phyloP scores from a whole-genome alignment of 2,113 vertebrate genomes.

The Axis porcinus region DNA sequence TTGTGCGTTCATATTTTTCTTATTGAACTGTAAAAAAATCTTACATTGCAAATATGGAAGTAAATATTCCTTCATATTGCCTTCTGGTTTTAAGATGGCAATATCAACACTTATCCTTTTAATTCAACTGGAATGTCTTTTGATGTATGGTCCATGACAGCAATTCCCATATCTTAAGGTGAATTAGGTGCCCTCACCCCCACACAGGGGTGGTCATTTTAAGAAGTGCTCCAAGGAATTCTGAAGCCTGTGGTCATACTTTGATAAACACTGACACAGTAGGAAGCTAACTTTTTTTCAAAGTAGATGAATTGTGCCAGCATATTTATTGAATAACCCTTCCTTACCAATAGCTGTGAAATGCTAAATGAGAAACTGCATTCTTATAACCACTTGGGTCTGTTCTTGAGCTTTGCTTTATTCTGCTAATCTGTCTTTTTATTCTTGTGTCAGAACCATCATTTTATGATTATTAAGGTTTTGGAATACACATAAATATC shows the following conservation, averaged over 20 bases:
- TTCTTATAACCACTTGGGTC: neutral
- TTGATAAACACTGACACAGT: neutral
- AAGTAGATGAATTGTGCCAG: neutral
- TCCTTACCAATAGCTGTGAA: neutral
- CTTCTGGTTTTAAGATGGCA: neutral
- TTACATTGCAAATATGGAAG: neutral
- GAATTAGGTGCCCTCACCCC: neutral
- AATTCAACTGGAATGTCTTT: conserved; percentile 31
- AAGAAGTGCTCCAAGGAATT: neutral
- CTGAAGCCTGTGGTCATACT: neutral
- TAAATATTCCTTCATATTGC: neutral
- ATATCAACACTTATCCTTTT: neutral
- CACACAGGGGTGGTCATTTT: neutral
- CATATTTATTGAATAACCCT: neutral
- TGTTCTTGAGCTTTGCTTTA: neutral
- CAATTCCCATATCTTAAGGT: neutral
- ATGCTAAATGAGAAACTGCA: neutral
- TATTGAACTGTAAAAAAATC: neutral
- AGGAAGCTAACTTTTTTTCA: neutral
- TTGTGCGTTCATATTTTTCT: neutral
- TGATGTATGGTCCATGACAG: neutral
- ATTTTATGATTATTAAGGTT: neutral
- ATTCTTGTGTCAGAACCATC: neutral
- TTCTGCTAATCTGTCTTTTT: neutral
- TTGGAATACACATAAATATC: neutral